Conservation (phyloP, 2,113 vertebrate genomes). For the Lichenostomus cassidix region DNA sequence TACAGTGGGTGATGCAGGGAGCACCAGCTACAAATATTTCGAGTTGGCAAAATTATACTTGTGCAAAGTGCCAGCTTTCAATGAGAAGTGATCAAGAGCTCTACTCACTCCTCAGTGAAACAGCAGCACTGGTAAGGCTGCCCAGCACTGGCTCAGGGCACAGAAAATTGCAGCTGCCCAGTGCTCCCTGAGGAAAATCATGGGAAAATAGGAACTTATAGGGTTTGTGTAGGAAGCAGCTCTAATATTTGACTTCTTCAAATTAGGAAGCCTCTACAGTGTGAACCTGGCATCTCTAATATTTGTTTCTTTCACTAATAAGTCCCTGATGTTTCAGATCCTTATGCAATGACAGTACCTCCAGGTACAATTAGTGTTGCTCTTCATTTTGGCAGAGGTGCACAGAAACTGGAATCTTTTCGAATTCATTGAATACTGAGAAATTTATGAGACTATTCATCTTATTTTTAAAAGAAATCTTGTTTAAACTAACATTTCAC, state of each 20-base stretch:
- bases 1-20: not conserved
- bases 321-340: not conserved
- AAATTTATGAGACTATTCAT: not conserved
- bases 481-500: not conserved
- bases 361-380: not conserved
- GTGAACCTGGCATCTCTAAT: not conserved
- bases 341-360: not conserved
- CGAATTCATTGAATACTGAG: not conserved
- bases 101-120: not conserved
- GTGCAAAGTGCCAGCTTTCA: not conserved
- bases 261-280: not conserved
- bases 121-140: accelerated
- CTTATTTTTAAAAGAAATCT: not conserved
- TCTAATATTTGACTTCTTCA: not conserved
- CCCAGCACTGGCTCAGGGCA: not conserved
- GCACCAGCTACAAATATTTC: not conserved
- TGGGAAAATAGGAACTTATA: not conserved
- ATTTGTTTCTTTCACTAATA: not conserved
- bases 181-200: not conserved
- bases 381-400: not conserved
- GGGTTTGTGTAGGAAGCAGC: not conserved
- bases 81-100: not conserved
- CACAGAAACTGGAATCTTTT: not conserved
- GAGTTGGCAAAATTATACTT: not conserved
- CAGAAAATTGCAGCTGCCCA: not conserved